Percentiles rank a stretch among this genome's conserved stretches.
phyloP scores from a whole-genome alignment of 2,797 vertebrate species.

The Intellagama lesueurii region DNA sequence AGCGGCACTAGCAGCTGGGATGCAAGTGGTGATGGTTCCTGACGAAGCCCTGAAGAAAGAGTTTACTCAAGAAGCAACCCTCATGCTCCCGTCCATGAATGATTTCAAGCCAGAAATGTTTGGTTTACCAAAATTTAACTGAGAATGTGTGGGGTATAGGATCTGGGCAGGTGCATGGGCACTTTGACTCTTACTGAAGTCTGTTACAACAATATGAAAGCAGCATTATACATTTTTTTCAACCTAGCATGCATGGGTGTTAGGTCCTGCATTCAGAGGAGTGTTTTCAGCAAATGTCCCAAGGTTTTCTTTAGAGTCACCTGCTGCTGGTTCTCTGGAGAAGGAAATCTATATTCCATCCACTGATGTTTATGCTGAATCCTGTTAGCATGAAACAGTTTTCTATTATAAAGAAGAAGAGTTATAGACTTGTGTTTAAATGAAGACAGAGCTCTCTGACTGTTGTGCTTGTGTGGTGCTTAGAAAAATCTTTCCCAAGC shows the following conservation, averaged over 20 bases:
- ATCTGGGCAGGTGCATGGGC: neutral
- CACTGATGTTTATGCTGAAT: neutral
- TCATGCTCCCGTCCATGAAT: conserved; percentile 84
- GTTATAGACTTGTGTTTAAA: neutral
- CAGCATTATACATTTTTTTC: neutral
- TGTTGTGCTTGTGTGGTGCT: too few relatives aligned
- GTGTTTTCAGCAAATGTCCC: neutral
- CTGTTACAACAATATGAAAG: neutral
- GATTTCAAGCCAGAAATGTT: conserved; percentile 89
- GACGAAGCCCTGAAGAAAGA: conserved; percentile 82
- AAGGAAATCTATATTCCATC: neutral
- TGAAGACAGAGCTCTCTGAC: too few relatives aligned
- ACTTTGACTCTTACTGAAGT: neutral
- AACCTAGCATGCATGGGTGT: neutral
- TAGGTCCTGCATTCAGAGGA: neutral
- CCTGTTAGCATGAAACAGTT: neutral
- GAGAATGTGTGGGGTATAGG: conserved; percentile 28
- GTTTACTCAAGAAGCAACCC: conserved; percentile 81
- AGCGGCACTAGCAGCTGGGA: conserved; percentile 84
- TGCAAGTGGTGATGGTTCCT: conserved; percentile 95
- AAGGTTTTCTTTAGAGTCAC: neutral
- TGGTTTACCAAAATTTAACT: conserved; percentile 84
- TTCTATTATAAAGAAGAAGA: neutral
- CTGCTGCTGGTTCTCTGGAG: neutral
- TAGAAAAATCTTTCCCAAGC: too few relatives aligned